phyloP scores from a whole-genome alignment of 2,888 invertebrate species.

The Noctuana brunneofusca region DNA sequence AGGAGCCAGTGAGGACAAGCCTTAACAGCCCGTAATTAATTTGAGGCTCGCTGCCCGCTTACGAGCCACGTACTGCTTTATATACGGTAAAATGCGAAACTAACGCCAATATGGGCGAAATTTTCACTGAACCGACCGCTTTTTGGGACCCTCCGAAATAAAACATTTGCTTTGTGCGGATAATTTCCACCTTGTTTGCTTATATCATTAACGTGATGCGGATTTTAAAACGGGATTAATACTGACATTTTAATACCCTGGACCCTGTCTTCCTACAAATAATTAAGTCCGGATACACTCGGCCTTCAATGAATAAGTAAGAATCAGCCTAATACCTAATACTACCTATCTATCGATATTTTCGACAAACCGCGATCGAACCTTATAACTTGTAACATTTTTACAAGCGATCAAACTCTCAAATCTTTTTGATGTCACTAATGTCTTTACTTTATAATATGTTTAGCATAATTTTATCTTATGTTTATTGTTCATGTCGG shows the following conservation, averaged over 20 bases:
- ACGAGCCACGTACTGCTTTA: slow-evolving; percentile 23
- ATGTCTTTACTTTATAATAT: no score
- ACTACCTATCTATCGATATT: no score
- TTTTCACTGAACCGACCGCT: slow-evolving; percentile 21
- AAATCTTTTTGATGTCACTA: no score
- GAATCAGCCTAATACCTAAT: no score
- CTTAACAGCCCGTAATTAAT: slow-evolving; percentile 34
- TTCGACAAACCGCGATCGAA: no score
- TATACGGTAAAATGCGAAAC: slow-evolving; percentile 32
- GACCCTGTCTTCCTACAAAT: no score
- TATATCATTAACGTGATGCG: slow-evolving; percentile 5
- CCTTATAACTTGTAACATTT: no score
- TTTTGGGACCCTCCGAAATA: slow-evolving; percentile 13
- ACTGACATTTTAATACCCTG: slow-evolving; percentile 11
- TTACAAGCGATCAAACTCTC: no score
- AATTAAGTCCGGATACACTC: no score
- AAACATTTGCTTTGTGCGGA: slow-evolving; percentile 18
- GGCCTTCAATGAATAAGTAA: no score
- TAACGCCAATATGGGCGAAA: slow-evolving; percentile 31
- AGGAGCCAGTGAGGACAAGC: slow-evolving; percentile 31
- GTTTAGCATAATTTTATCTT: background rate
- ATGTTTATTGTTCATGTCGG: no score
- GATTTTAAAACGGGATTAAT: slow-evolving; percentile 15
- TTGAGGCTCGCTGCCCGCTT: slow-evolving; percentile 23
- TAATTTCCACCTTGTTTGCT: slow-evolving; percentile 9